phyloP scores from a whole-genome alignment of 2,888 invertebrate genomes.

The Scaptomyza tumidula region DNA sequence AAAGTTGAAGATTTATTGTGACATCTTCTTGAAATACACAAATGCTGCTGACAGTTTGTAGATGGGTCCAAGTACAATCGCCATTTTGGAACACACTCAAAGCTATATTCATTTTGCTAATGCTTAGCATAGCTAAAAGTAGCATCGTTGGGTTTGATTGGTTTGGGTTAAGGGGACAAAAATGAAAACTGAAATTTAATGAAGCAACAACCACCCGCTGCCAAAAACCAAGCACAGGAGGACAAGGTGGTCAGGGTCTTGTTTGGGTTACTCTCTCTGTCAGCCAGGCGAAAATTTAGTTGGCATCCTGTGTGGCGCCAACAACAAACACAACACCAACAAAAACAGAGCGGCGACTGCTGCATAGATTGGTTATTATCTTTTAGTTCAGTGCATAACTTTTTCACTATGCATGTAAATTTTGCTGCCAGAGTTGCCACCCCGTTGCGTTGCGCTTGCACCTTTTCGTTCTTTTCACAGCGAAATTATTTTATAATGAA shows the following conservation, averaged over 20 bases:
- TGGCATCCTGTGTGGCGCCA: constrained; percentile 28
- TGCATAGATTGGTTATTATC: constrained; percentile 75
- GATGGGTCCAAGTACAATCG: constrained; percentile 22
- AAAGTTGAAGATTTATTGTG: constrained; percentile 76
- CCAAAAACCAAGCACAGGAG: constrained; percentile 16
- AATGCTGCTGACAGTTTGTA: constrained; percentile 32
- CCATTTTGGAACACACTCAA: constrained; percentile 28
- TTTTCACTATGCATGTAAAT: constrained; percentile 77
- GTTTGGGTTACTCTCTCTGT: constrained; percentile 1
- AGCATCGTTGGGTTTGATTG: background rate
- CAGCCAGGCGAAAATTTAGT: constrained; percentile 25
- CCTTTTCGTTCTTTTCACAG: constrained; percentile 41
- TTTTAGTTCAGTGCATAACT: constrained; percentile 70
- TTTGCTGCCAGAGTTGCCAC: constrained; percentile 43
- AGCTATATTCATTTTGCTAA: constrained; percentile 9
- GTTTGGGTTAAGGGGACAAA: constrained; percentile 19
- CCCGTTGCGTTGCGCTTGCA: constrained; percentile 28
- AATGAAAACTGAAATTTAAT: constrained; percentile 64
- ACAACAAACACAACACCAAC: constrained; percentile 6
- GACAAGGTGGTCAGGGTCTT: background rate
- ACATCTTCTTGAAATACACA: constrained; percentile 62
- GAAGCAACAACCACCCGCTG: constrained; percentile 52
- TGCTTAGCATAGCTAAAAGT: constrained; percentile 6
- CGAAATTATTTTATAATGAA: constrained; percentile 79
- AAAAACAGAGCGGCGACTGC: constrained; percentile 21